Evolutionary conservation across 2,797 vertebrate genomes (phyloP), one percentile per base, ranked within the genome.

Genomic region (Rhinatrema bivittatum): DNA sequence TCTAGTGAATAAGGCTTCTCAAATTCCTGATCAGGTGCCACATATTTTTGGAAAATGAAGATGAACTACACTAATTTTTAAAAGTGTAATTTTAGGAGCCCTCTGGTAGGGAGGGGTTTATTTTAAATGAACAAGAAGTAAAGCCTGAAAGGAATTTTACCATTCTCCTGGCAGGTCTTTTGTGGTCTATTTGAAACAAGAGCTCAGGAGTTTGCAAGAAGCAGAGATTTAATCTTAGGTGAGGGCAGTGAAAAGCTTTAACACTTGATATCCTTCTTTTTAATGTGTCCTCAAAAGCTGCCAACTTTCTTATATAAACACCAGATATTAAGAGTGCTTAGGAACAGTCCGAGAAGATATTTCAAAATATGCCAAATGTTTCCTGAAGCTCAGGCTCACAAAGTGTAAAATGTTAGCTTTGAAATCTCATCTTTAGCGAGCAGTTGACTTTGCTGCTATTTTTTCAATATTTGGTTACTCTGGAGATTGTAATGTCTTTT

Each of bases 131-230:
- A 36, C 30, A 23, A 41, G 27, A 32, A 18, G 31, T 32, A n/a
- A 32, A 14, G 16, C 6, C 15, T 27, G 28, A 28, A 30, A 35
- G 32, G 25, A 20, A 20, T 29, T 42, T 37, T 29, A 42, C 49
- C 13, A 15, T 29, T 28, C 36, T 49, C 46, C 27, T 49, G 33
- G 28, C 33, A 49, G 28, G 11, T 6, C 12, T 25, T 26, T 29
- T 20, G 20, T 10, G 6, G 22, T 16, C 15, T 17, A 17, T n/a
- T n/a, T n/a, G n/a, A n/a, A 26, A 18, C 36, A 15, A 16, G 9
- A 9, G 11, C 20, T 25, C 11, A 32, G 25, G 39, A 22, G 17
- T 19, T 17, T 11, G 14, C 16, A 36, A 4, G 15, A 28, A 13
- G 15, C 26, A 13, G 28, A 36, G 19, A 24, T 28, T 41, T 27